Conservation (phyloP, 2,113 vertebrate genomes). For the Sigmodon hispidus region DNA sequence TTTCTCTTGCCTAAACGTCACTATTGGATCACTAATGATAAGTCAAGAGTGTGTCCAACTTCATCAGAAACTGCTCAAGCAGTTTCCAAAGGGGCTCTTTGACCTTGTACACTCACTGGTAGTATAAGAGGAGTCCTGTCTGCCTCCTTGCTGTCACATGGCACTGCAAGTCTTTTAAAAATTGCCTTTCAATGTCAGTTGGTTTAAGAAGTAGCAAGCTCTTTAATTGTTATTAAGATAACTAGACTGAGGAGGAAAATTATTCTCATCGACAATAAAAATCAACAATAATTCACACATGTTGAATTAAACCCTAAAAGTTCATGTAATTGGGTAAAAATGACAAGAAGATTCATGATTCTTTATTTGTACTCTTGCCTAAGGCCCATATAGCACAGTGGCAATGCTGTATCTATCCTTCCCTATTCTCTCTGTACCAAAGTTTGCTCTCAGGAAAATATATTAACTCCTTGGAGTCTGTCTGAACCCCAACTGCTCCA, state of each 20-base stretch:
- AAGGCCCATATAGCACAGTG: neutral
- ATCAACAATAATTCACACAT: no score
- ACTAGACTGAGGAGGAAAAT: constrained; percentile 1
- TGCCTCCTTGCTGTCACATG: neutral
- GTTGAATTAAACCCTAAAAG: neutral
- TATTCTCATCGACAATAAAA: neutral
- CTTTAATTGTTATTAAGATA: constrained; percentile 13
- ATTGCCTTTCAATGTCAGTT: neutral
- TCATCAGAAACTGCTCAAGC: neutral
- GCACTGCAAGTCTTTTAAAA: neutral
- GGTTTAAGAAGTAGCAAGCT: neutral
- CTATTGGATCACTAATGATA: neutral
- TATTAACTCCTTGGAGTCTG: neutral
- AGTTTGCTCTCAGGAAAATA: neutral
- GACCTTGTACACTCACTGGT: neutral
- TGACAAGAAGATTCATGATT: neutral
- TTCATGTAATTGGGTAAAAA: neutral
- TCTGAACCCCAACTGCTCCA: neutral
- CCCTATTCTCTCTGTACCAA: neutral
- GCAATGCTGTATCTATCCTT: no score
- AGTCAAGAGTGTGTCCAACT: neutral
- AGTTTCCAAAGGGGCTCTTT: neutral
- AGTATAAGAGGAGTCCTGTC: no score
- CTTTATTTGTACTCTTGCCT: neutral
- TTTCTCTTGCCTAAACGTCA: constrained; percentile 5